These are phyloP conservation scores for Ennomos erosarius DNA, from an alignment of 2,888 invertebrate species.

Conservation along the genomic window DNA sequence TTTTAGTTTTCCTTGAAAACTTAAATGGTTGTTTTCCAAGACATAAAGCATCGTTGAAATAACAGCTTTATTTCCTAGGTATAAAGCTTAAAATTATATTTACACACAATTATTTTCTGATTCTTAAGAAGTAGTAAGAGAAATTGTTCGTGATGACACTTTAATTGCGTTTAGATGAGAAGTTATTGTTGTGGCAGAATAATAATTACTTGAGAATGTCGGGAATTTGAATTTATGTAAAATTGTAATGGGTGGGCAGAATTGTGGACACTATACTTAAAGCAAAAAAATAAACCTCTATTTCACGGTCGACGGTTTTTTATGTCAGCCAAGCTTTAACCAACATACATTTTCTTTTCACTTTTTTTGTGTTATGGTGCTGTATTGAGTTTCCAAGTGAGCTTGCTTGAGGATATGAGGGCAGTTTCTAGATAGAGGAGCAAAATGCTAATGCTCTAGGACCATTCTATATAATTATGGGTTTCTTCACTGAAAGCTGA, in stretches of 20 bases:
- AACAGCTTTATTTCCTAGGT: conserved; percentile 40
- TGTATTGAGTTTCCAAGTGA: too few relatives aligned
- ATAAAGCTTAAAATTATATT: conserved; percentile 47
- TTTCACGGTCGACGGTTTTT: too few relatives aligned
- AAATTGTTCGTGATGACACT: conserved; percentile 45
- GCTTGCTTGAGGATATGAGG: too few relatives aligned
- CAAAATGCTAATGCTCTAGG: too few relatives aligned
- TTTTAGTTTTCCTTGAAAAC: conserved; percentile 48
- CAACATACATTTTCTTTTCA: too few relatives aligned
- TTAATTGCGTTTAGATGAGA: conserved; percentile 42
- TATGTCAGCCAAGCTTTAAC: too few relatives aligned
- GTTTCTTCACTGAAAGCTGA: too few relatives aligned
- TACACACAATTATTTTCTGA: conserved; percentile 36
- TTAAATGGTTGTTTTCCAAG: conserved; percentile 39
- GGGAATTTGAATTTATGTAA: conserved; percentile 8
- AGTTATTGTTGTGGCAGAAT: conserved; percentile 33
- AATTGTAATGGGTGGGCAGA: not conserved
- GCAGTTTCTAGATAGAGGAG: too few relatives aligned
- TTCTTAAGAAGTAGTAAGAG: conserved; percentile 39
- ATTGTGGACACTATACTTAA: not conserved
- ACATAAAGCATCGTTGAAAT: conserved; percentile 31
- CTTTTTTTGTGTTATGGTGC: too few relatives aligned
- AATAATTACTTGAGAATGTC: conserved; percentile 17
- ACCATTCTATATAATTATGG: too few relatives aligned
- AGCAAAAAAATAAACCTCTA: not conserved